phyloP scores from a whole-genome alignment of 1,140 invertebrate species.

The Ceratosolen solmsi region DNA sequence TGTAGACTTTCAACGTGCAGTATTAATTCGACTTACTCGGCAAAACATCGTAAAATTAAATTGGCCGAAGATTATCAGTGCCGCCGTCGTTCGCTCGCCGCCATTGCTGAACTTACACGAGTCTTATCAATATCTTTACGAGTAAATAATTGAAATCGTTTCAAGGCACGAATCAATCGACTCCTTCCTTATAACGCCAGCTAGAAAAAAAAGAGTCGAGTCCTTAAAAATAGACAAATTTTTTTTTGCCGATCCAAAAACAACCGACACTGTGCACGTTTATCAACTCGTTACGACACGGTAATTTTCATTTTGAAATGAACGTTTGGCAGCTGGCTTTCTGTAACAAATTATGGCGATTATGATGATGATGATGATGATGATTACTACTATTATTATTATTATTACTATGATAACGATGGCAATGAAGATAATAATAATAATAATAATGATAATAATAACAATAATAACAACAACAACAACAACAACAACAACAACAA shows the following conservation, averaged over 20 bases:
- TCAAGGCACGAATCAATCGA: background rate
- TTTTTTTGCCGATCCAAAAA: background rate
- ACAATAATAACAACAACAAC: too few species aligned
- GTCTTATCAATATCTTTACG: slow-evolving; percentile 29
- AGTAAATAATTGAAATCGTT: slow-evolving; percentile 15
- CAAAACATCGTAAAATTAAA: slow-evolving; percentile 47
- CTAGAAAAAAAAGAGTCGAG: background rate
- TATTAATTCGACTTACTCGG: slow-evolving; percentile 18
- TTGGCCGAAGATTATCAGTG: slow-evolving; percentile 36
- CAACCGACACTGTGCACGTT: background rate
- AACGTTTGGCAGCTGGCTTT: background rate
- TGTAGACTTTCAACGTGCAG: background rate
- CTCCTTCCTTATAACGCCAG: background rate
- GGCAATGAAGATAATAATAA: too few species aligned
- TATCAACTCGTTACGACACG: background rate
- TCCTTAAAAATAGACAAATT: background rate
- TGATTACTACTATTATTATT: too few species aligned
- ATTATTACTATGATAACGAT: too few species aligned
- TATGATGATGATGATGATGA: too few species aligned
- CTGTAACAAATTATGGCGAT: background rate
- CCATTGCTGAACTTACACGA: slow-evolving; percentile 1
- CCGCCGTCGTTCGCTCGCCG: background rate
- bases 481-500: too few species aligned
- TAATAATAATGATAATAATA: too few species aligned
- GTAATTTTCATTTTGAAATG: background rate